Evolutionary conservation across 2,797 vertebrate genomes (phyloP).

Genomic region (Dicrostonyx torquatus): DNA sequence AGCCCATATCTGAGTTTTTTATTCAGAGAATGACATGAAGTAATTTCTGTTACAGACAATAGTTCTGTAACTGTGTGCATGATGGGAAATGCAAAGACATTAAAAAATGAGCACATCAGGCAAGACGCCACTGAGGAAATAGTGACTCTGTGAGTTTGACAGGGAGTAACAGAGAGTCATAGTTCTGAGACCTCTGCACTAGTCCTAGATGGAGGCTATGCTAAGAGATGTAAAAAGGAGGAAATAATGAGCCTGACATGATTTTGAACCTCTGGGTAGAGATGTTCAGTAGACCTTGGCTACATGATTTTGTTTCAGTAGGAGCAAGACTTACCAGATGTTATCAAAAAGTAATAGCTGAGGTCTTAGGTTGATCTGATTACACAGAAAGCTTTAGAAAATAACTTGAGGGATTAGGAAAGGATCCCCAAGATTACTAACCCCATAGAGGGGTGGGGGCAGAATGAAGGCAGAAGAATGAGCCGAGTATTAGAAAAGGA

Average conservation of each 20-base stretch:
- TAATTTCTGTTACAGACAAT: constrained; percentile 34
- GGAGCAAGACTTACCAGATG: not conserved
- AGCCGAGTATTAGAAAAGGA: not conserved
- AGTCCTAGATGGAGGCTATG: not conserved
- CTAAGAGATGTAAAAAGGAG: not conserved
- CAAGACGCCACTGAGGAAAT: not conserved
- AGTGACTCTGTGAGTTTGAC: not conserved
- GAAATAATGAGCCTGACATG: not conserved
- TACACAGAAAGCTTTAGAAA: not conserved
- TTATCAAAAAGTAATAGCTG: not conserved
- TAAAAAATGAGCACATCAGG: not conserved
- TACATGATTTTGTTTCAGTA: not conserved
- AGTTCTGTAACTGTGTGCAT: not conserved
- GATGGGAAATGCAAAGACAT: not conserved
- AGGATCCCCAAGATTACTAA: not conserved
- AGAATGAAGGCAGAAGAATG: not conserved
- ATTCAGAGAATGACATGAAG: constrained; percentile 24
- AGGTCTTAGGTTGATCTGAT: not conserved
- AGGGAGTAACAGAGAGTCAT: not conserved
- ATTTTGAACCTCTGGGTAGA: not conserved
- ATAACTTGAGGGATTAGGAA: not conserved
- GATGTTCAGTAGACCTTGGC: not conserved
- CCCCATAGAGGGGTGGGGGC: not conserved
- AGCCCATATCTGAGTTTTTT: not conserved
- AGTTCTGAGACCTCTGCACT: not conserved